A percentile compares a stretch with the other conserved stretches of the same genome.
Evolutionary conservation across 2,113 vertebrate species (phyloP).

Genomic region (Chrysemys picta): DNA sequence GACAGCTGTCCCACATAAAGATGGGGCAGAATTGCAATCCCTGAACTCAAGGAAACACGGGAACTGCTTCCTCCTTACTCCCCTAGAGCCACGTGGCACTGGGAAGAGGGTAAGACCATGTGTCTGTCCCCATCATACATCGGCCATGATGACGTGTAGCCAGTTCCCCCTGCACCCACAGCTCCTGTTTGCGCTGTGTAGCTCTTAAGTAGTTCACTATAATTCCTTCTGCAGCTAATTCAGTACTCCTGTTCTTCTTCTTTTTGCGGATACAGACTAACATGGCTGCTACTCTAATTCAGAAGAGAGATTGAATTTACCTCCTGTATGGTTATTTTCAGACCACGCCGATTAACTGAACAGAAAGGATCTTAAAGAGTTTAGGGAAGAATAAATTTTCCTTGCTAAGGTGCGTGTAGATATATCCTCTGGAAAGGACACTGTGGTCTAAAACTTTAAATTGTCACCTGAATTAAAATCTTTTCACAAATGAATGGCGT

Average conservation of each 20-base stretch:
- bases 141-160: background rate
- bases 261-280: too few relatives aligned
- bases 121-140: background rate
- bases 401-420: background rate
- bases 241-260: too few relatives aligned
- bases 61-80: background rate
- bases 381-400: background rate
- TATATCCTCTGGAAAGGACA: background rate
- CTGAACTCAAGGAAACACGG: background rate
- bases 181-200: background rate
- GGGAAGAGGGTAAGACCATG: background rate
- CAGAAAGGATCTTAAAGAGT: background rate
- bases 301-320: background rate
- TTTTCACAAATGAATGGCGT: conserved; percentile 2
- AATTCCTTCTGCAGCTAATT: background rate
- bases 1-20: background rate
- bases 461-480: background rate
- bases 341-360: background rate
- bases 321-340: background rate
- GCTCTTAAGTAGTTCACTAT: background rate
- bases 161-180: background rate
- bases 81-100: background rate
- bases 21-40: background rate
- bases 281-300: too few relatives aligned
- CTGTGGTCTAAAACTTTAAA: background rate